A percentile compares a stretch with the other conserved stretches of the same genome.
Conservation (phyloP, 2,797 vertebrate genomes). For the Enteromius trimaculatus region DNA sequence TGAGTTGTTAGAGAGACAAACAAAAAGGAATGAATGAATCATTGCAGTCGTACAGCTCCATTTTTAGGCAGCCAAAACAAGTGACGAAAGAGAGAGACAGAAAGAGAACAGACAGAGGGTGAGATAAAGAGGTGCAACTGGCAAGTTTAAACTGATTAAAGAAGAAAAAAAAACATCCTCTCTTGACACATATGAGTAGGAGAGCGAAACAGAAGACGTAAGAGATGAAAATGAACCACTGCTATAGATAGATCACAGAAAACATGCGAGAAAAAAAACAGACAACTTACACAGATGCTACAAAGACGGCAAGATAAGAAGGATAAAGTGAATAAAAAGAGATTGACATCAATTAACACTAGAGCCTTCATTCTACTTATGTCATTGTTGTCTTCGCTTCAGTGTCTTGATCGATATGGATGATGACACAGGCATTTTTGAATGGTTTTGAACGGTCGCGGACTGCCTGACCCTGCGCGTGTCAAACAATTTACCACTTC, state of each 20-base stretch:
- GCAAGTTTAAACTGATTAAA: constrained; percentile 35
- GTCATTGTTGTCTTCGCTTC: not conserved
- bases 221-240: constrained; percentile 33
- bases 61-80: constrained; percentile 35
- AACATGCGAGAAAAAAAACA: constrained; percentile 14
- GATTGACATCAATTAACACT: constrained; percentile 34
- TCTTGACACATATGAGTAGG: constrained; percentile 31
- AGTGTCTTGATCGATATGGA: constrained; percentile 7
- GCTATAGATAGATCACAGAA: constrained; percentile 47
- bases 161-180: constrained; percentile 18
- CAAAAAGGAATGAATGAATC: constrained; percentile 23
- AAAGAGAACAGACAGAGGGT: constrained; percentile 28
- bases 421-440: constrained; percentile 14
- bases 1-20: not conserved
- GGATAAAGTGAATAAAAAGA: not conserved
- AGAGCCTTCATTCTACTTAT: not conserved
- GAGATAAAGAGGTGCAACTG: constrained; percentile 42
- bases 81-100: constrained; percentile 22
- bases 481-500: constrained; percentile 21
- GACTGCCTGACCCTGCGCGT: constrained; percentile 27
- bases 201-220: constrained; percentile 23
- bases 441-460: constrained; percentile 21
- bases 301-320: not conserved
- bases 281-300: not conserved
- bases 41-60: constrained; percentile 1